Evolutionary conservation across 2,113 vertebrate species (phyloP).

Genomic region (Merops nubicus): DNA sequence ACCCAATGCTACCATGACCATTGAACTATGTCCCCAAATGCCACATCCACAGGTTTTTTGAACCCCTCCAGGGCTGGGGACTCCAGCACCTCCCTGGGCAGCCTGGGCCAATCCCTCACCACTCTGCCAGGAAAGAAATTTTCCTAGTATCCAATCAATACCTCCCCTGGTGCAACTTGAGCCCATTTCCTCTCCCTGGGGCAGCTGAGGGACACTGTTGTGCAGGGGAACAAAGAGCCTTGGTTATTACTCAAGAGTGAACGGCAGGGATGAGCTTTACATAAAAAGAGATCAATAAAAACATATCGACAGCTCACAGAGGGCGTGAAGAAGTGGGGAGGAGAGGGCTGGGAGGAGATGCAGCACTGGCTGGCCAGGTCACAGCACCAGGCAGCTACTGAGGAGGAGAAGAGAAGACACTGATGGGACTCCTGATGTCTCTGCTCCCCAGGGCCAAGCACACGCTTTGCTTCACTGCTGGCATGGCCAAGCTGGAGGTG

Average conservation of each 20-base stretch:
- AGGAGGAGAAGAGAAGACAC: neutral
- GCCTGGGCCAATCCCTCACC: too few relatives aligned
- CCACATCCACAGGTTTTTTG: too few relatives aligned
- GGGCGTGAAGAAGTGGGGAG: neutral
- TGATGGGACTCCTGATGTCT: constrained; percentile 26
- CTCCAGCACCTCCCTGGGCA: too few relatives aligned
- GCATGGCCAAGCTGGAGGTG: neutral
- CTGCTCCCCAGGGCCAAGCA: neutral
- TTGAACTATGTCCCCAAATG: too few relatives aligned
- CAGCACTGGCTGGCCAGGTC: rapidly evolving
- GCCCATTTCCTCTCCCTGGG: neutral
- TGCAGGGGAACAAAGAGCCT: constrained; percentile 36
- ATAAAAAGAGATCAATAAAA: constrained; percentile 50
- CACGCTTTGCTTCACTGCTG: rapidly evolving
- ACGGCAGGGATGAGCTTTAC: constrained; percentile 18
- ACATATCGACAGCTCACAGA: neutral
- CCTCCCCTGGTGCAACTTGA: too few relatives aligned
- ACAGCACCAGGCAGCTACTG: neutral
- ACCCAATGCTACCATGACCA: too few relatives aligned
- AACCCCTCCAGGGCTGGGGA: too few relatives aligned
- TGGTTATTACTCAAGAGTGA: constrained; percentile 6
- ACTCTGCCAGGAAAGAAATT: too few relatives aligned
- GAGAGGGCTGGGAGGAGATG: neutral
- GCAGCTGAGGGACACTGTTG: neutral
- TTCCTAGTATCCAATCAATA: too few relatives aligned